Conservation (phyloP, 1,140 invertebrate species). For the Batillaria attramentaria region DNA sequence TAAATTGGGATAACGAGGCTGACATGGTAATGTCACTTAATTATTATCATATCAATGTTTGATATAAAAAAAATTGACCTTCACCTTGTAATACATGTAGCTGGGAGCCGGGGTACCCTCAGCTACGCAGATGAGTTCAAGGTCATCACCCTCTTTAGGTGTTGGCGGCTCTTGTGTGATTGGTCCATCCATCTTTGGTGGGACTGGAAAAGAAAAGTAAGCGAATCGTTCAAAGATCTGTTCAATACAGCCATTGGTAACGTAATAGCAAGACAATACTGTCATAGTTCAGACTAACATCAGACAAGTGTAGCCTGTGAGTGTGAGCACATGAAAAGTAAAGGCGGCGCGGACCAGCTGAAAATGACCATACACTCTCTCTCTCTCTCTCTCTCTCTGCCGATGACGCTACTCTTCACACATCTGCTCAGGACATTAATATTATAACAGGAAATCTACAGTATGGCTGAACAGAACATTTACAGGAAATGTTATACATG, state of each 20-base stretch:
- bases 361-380: background rate
- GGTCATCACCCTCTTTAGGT: constrained; percentile 5
- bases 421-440: background rate
- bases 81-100: constrained; percentile 27
- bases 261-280: background rate
- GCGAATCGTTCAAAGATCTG: background rate
- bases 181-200: background rate
- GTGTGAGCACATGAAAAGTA: background rate
- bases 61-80: background rate
- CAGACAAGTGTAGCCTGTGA: background rate
- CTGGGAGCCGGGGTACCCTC: background rate
- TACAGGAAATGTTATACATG: too few relatives aligned
- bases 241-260: background rate
- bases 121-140: constrained; percentile 8
- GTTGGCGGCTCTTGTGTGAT: background rate
- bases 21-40: background rate
- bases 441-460: too few relatives aligned
- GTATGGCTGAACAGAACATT: too few relatives aligned
- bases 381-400: too few relatives aligned
- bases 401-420: background rate
- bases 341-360: background rate
- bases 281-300: background rate
- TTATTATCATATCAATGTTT: background rate
- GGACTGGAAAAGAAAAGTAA: background rate
- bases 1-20: background rate